Conservation (phyloP, 2,797 vertebrate genomes). For the Syngnathus rostellatus region DNA sequence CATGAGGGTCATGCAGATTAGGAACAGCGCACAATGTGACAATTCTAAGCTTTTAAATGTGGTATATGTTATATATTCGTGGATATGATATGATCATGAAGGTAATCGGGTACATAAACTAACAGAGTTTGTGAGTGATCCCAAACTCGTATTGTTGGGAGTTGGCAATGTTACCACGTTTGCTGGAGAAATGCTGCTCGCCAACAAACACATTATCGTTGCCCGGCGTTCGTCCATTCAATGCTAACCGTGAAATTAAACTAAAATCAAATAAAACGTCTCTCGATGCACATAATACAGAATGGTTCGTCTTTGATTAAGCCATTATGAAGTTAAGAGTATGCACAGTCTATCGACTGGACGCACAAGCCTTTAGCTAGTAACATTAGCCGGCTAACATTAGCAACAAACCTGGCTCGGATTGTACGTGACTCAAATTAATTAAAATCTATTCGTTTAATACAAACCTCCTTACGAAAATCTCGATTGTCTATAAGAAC, state of each 20-base stretch:
- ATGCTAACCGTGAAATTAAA: not conserved
- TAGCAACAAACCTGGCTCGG: slow-evolving; percentile 21
- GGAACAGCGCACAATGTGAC: not conserved
- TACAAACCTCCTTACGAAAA: not conserved
- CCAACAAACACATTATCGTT: slow-evolving; percentile 5
- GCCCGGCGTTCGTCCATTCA: not conserved
- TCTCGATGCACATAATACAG: not conserved
- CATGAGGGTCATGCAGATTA: not conserved
- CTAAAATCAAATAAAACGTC: not conserved
- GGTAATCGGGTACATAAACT: not conserved
- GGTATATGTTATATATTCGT: not conserved
- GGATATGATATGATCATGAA: not conserved
- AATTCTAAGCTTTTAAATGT: not conserved
- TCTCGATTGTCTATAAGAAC: too few species aligned
- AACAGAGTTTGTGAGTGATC: too few species aligned
- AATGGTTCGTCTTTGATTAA: not conserved
- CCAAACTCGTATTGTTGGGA: too few species aligned
- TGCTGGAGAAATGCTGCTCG: slow-evolving; percentile 28
- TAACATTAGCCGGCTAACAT: slow-evolving; percentile 21
- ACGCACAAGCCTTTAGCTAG: slow-evolving; percentile 13
- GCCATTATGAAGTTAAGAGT: not conserved
- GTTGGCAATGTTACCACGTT: slow-evolving; percentile 26
- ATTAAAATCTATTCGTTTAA: not conserved
- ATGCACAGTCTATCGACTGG: slow-evolving; percentile 14
- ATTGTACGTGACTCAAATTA: not conserved